Base-by-base conservation (phyloP, 1,140 invertebrate genomes). In the Anastatus disparis region DNA sequence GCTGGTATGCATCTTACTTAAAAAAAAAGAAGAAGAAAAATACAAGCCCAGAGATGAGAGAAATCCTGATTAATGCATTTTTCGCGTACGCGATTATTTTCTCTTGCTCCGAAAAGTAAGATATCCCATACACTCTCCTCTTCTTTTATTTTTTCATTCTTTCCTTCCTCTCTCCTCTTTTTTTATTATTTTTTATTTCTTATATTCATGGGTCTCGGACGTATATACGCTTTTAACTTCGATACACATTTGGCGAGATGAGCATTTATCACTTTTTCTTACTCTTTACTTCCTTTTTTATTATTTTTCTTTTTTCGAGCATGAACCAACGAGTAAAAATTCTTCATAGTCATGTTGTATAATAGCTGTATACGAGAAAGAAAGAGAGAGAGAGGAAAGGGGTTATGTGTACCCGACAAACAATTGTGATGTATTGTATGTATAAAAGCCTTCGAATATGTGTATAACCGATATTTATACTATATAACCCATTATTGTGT, bases 51-150 rank as follows among this genome's bases (percentile, higher is more conserved):
- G 15, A 44, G 42, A n/a, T 44, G 7, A 20, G 52, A 15, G 12
- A 15, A 46, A 70, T 70, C 68, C 68, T 56, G 59, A 70, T 70
- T 63, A 63, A 70, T 70, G 68, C 48, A 70, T 42, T 70, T 63
- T 70, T 63, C 29, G 58, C 48, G 61, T 52, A 52, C 24, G 12
- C 64, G 50, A 66, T 66, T 66, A 66, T 56, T 20, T 55, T n/a
- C 56, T 12, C 27, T 15, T 13, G 4, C 20, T 27, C 8, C 17
- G 35, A 31, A 24, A 31, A 40, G 17, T 20, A 27, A 2, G 55
- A 58, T 58, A 55, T 55, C 52, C 7, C 20, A 4, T 6, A 24
- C 4, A n/a, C 31, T 50, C 31, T 4, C 31, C 10, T 35, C 31
- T 35, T 35, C 31, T 10, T 35, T 35, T 10, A 35, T 35, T 35